A percentile compares a stretch with the other conserved stretches of the same genome.
Conservation (phyloP, 37 sponge, comb jelly and placozoan genomes). For the Beroe ovata region DNA sequence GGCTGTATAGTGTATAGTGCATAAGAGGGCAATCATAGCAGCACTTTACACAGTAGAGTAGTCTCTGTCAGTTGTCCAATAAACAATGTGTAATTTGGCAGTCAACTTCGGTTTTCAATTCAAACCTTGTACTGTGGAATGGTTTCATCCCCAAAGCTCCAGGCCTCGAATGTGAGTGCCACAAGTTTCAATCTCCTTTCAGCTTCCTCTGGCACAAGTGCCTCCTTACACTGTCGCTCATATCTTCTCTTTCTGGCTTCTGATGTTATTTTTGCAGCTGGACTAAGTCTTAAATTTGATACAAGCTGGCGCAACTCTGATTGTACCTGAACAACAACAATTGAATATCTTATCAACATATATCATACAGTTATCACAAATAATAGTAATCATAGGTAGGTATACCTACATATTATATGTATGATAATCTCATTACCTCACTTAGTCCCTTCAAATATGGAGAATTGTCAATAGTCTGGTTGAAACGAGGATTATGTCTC, state of each 20-base stretch:
- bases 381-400: too few relatives aligned
- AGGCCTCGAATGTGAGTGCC: not conserved
- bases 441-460: constrained; percentile 48
- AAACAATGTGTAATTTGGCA: too few relatives aligned
- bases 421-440: too few relatives aligned
- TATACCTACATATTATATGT: too few relatives aligned
- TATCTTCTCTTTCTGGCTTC: constrained; percentile 52
- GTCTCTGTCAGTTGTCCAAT: too few relatives aligned
- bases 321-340: constrained; percentile 5
- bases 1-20: too few relatives aligned
- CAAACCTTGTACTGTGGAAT: constrained; percentile 47
- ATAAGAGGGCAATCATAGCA: too few relatives aligned
- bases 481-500: constrained; percentile 91
- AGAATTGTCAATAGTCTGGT: constrained; percentile 61
- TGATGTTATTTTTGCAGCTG: constrained; percentile 51
- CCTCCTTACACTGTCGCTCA: constrained; percentile 39
- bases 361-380: too few relatives aligned
- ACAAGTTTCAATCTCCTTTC: constrained; percentile 1
- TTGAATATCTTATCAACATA: too few relatives aligned
- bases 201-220: not conserved
- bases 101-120: too few relatives aligned
- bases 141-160: constrained; percentile 53
- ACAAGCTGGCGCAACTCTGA: constrained; percentile 34
- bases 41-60: too few relatives aligned
- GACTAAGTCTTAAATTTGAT: constrained; percentile 1